Percentiles rank a stretch among this genome's conserved stretches.
These are phyloP conservation scores for Cynodonichthys magdalenae DNA, from an alignment of 2,797 vertebrate species.

Conservation along the genomic window DNA sequence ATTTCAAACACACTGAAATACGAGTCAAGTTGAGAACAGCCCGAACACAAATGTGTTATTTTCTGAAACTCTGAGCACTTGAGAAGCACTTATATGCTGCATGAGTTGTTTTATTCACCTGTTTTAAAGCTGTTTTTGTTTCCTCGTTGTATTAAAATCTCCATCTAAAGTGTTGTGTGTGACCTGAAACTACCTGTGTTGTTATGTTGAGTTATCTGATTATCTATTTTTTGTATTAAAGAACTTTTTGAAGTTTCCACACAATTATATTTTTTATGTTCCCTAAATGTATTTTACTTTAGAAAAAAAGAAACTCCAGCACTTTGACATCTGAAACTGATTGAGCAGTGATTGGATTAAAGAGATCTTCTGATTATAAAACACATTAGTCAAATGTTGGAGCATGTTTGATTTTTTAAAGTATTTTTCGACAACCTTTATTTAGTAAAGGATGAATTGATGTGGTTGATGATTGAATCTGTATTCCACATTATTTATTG, in stretches of 20 bases:
- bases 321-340: constrained; percentile 31
- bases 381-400: constrained; percentile 12
- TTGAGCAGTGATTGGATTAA: constrained; percentile 14
- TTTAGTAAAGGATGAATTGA: constrained; percentile 20
- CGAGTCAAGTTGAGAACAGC: not conserved
- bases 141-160: not conserved
- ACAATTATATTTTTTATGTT: constrained; percentile 49
- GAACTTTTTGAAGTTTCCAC: constrained; percentile 18
- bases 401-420: not conserved
- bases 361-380: constrained; percentile 12
- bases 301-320: constrained; percentile 28
- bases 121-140: constrained; percentile 25
- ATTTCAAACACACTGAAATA: not conserved
- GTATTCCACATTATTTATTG: constrained; percentile 39
- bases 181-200: constrained; percentile 25
- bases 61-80: not conserved
- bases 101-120: not conserved
- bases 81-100: no score
- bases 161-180: constrained; percentile 7
- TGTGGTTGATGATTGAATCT: constrained; percentile 22
- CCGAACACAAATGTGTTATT: not conserved
- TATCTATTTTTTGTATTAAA: constrained; percentile 7
- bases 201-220: constrained; percentile 13
- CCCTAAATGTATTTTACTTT: constrained; percentile 60
- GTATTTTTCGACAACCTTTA: constrained; percentile 13